A percentile compares a stretch with the other conserved stretches of the same genome.
phyloP scores from a whole-genome alignment of 23 tunicate species.

The Aplidium turbinatum region DNA sequence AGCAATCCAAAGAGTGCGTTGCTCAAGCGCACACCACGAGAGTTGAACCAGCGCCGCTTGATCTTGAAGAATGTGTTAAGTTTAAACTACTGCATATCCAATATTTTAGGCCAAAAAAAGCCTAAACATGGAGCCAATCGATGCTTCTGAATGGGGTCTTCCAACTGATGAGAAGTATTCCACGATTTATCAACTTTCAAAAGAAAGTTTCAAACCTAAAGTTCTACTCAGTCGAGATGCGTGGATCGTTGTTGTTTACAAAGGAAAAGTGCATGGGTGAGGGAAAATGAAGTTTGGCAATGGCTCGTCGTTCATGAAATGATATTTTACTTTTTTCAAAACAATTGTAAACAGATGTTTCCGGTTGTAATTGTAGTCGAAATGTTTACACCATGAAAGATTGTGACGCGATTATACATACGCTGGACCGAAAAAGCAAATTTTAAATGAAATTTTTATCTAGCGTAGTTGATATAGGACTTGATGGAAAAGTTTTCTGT shows the following conservation, averaged over 20 bases:
- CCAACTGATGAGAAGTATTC: conserved; percentile 47
- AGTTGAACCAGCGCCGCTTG: too few species aligned
- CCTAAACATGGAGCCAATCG: conserved; percentile 70
- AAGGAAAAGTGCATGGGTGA: conserved; percentile 32
- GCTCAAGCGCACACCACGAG: too few species aligned
- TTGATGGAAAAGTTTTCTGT: too few species aligned
- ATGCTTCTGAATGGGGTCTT: conserved; percentile 51
- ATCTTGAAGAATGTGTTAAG: too few species aligned
- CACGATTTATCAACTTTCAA: conserved; percentile 28
- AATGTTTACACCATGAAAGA: too few species aligned
- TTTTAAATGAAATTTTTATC: too few species aligned
- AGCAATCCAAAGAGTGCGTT: too few species aligned
- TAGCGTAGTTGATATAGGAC: too few species aligned
- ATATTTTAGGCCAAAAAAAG: conserved; percentile 51
- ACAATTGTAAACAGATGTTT: background rate
- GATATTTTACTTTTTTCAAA: background rate
- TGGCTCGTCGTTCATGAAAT: background rate
- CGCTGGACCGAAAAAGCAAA: too few species aligned
- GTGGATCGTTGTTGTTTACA: conserved; percentile 74
- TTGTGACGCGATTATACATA: too few species aligned
- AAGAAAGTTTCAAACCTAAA: conserved; percentile 37
- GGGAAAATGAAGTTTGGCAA: background rate
- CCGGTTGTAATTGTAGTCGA: background rate
- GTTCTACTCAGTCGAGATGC: conserved; percentile 56
- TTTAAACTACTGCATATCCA: too few species aligned